Conservation (phyloP, 2,113 vertebrate genomes). For the Acinonyx jubatus region DNA sequence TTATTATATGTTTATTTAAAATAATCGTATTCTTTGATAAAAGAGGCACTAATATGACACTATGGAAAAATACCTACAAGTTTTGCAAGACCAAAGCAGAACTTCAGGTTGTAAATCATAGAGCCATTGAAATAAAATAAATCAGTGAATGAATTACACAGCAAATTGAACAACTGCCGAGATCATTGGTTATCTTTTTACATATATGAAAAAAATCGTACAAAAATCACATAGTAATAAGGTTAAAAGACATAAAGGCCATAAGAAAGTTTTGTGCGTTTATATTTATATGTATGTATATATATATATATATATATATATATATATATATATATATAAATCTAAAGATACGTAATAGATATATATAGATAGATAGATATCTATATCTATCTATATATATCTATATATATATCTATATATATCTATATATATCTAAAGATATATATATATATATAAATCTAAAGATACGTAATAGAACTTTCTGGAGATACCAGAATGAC, state of each 20-base stretch:
- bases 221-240: neutral
- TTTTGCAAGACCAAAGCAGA: neutral
- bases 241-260: neutral
- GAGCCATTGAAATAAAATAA: neutral
- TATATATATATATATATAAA: too few species aligned
- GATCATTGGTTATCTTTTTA: neutral
- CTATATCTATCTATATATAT: rapidly evolving
- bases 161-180: neutral
- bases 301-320: neutral
- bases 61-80: neutral
- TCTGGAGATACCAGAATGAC: neutral
- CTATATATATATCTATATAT: too few species aligned
- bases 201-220: neutral
- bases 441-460: neutral
- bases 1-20: neutral
- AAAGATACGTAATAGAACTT: neutral
- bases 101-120: neutral
- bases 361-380: neutral
- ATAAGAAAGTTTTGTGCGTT: neutral
- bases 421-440: neutral
- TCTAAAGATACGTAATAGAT: neutral
- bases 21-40: neutral
- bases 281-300: neutral
- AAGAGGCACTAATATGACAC: neutral
- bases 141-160: neutral